phyloP scores from a whole-genome alignment of 2,888 invertebrate genomes.

The Agrochola litura region DNA sequence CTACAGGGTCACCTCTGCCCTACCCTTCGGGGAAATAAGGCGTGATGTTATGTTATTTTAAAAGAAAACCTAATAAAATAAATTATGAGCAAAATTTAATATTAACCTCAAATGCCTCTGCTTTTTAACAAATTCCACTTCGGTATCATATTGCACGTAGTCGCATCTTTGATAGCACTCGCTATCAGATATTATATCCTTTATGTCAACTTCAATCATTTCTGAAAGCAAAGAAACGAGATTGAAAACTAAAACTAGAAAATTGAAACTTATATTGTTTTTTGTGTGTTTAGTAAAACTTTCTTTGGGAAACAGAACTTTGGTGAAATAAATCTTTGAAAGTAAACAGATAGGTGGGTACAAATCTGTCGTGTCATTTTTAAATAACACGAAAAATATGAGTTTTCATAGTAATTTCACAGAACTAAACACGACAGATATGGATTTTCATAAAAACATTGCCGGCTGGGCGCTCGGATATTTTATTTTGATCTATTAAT shows the following conservation, averaged over 20 bases:
- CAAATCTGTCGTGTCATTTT: too few species aligned
- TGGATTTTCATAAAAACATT: too few species aligned
- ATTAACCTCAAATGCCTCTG: constrained; percentile 67
- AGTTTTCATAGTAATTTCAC: too few species aligned
- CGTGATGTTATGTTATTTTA: too few species aligned
- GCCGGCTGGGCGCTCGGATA: too few species aligned
- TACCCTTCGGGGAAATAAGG: too few species aligned
- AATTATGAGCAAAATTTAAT: not conserved
- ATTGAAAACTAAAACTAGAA: constrained; percentile 8
- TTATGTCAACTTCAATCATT: constrained; percentile 72
- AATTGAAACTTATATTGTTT: constrained; percentile 9
- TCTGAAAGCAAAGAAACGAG: constrained; percentile 70
- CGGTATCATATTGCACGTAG: constrained; percentile 82
- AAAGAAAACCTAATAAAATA: too few species aligned
- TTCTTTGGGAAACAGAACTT: not conserved
- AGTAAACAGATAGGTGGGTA: not conserved
- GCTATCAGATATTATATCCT: constrained; percentile 71
- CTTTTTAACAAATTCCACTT: constrained; percentile 75
- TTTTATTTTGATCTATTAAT: too few species aligned
- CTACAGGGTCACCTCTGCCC: too few species aligned
- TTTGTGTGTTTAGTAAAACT: constrained; percentile 9
- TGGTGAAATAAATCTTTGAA: not conserved
- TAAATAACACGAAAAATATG: too few species aligned
- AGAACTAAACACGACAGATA: too few species aligned
- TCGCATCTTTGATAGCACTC: constrained; percentile 84